A percentile compares a stretch with the other conserved stretches of the same genome.
phyloP scores from a whole-genome alignment of 2,797 vertebrate species.

The Aselliscus stoliczkanus region DNA sequence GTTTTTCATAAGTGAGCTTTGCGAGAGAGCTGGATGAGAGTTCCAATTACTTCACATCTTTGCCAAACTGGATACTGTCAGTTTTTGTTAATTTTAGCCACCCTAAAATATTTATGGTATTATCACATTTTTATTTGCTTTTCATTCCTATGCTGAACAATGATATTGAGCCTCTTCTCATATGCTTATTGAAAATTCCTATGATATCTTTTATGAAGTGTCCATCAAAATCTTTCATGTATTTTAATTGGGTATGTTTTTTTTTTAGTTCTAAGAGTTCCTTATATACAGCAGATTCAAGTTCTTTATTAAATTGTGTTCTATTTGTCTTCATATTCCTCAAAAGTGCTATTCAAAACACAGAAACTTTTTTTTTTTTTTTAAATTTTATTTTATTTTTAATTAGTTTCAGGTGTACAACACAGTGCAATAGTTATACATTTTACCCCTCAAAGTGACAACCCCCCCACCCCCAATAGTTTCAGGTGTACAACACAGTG shows the following conservation, averaged over 20 bases:
- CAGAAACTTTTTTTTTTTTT: not conserved
- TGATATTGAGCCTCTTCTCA: not conserved
- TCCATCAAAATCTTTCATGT: not conserved
- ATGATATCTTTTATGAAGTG: not conserved
- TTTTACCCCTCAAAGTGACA: too few species aligned
- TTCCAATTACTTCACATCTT: not conserved
- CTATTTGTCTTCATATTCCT: not conserved
- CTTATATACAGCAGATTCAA: not conserved
- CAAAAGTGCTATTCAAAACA: not conserved
- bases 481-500: too few species aligned
- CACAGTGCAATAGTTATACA: too few species aligned
- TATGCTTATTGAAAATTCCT: not conserved
- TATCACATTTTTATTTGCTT: not conserved
- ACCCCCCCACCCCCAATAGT: too few species aligned
- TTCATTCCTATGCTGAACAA: not conserved
- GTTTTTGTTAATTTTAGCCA: not conserved
- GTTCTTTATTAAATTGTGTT: not conserved
- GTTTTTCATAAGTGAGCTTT: not conserved
- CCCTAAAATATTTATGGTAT: not conserved
- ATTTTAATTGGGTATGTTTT: not conserved
- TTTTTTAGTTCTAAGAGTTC: not conserved
- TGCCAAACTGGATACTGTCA: not conserved
- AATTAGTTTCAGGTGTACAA: too few species aligned
- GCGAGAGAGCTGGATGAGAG: too few species aligned
- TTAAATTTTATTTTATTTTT: too few species aligned